Evolutionary conservation across 2,888 invertebrate species (phyloP), one percentile per base, ranked within the genome.

Genomic region (Octonoba sinensis): DNA sequence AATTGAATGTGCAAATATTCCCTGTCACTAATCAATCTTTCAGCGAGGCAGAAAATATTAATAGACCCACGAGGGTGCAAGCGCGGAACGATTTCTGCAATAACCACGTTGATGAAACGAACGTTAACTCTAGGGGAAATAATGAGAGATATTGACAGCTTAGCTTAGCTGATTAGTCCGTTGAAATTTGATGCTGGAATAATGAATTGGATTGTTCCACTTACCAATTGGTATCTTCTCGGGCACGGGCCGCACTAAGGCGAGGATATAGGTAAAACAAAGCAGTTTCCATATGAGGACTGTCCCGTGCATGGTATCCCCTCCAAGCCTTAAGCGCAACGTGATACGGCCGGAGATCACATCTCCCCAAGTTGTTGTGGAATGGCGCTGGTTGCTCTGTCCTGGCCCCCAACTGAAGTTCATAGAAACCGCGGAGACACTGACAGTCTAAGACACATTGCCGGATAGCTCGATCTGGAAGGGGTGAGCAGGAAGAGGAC

Each of bases 181-280:
- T 36, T 36, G 36, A 11, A 36, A 36, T 36, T 36, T 36, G 36
- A 36, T 36, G 36, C 36, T 1, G 36, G 36, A 36, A 36, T 36
- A 36, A 36, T 36, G 36, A 36, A 36, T 11, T 36, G 36, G 36
- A 36, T 36, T 36, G 36, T 36, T 24, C 49, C 18, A 70, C 84
- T 77, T 72, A 84, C 84, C 84, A 24, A 84, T 84, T 20, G 84
- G 84, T 73, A 84, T 81, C 69, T 83, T 84, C 73, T 84, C 84
- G 12, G 84, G 84, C 70, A 81, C 81, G n/a, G 84, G 76, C 56
- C 81, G 46, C 49, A 83, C 83, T 67, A 83, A 81, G 36, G 83
- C 83, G 27, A 83, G 83, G 54, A 83, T 83, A 71, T 77, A 83
- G 54, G 83, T 83, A 73, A 83, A 83, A 73, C 83, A 78, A 20